phyloP scores from a whole-genome alignment of 1,140 invertebrate genomes.

The Goniozus legneri region DNA sequence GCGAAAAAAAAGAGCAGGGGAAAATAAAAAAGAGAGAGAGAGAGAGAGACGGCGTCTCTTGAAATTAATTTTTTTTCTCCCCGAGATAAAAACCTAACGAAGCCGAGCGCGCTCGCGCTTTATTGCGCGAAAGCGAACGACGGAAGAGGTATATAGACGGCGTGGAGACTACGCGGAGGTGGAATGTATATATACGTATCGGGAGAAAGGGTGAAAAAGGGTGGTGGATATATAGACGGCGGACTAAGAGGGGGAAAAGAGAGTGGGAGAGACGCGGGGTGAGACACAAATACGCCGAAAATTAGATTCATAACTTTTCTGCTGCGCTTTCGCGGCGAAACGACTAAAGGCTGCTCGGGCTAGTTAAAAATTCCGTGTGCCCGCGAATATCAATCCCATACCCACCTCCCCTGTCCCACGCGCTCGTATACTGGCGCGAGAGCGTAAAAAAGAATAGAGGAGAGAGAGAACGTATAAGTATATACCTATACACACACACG shows the following conservation, averaged over 20 bases:
- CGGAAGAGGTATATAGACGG: constrained; percentile 18
- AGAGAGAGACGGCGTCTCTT: constrained; percentile 21
- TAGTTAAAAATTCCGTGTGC: constrained; percentile 52
- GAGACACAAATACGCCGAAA: constrained; percentile 47
- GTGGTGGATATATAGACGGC: constrained; percentile 13
- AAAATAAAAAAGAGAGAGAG: background rate
- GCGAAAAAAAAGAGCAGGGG: too few species aligned
- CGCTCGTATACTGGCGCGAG: too few species aligned
- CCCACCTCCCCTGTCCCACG: too few species aligned
- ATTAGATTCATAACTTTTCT: constrained; percentile 55
- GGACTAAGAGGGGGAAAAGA: constrained; percentile 13
- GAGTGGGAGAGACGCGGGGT: constrained; percentile 15
- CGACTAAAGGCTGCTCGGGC: constrained; percentile 33
- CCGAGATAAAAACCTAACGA: constrained; percentile 43
- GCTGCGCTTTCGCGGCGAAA: constrained; percentile 38
- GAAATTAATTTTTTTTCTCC: constrained; percentile 39
- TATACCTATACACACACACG: background rate
- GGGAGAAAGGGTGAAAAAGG: background rate
- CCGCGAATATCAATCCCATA: constrained; percentile 45
- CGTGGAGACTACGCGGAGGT: background rate
- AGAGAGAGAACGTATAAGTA: background rate
- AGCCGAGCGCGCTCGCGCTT: constrained; percentile 32
- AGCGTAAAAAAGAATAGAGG: too few species aligned
- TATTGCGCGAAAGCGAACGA: constrained; percentile 37
- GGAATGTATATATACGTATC: background rate